Percentiles rank a stretch among this genome's conserved stretches.
phyloP scores from a whole-genome alignment of 2,797 vertebrate species.

The Cheirogaleus major region DNA sequence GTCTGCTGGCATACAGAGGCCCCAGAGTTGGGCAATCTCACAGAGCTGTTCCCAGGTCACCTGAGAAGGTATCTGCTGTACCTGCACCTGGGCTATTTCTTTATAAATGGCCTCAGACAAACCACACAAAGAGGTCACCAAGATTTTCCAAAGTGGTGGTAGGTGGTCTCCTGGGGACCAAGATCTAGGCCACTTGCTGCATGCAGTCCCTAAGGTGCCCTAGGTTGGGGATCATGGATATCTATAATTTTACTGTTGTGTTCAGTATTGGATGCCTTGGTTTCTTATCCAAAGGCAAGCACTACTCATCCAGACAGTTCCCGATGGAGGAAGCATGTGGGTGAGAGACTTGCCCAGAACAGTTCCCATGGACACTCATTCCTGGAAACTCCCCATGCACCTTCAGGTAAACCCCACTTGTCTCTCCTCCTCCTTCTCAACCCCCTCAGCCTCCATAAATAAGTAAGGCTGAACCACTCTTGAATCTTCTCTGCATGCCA shows the following conservation, averaged over 20 bases:
- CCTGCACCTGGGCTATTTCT: neutral
- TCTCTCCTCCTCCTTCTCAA: no score
- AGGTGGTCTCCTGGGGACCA: neutral
- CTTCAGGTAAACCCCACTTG: no score
- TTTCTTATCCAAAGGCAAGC: neutral
- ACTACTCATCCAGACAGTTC: neutral
- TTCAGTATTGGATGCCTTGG: neutral
- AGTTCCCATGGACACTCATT: neutral
- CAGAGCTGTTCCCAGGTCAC: neutral
- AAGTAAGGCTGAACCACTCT: no score
- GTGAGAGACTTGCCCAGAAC: no score
- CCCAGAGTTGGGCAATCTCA: neutral
- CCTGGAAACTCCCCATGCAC: no score
- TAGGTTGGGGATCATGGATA: accelerated
- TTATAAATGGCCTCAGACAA: neutral
- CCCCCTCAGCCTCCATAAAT: no score
- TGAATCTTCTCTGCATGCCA: no score
- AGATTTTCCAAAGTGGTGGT: neutral
- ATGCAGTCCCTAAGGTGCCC: no score
- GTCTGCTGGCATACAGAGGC: neutral
- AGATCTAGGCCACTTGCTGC: neutral
- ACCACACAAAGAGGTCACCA: neutral
- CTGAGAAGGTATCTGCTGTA: neutral
- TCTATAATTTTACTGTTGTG: neutral
- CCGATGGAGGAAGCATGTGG: accelerated